Evolutionary conservation across 2,113 vertebrate species (phyloP).

Genomic region (Ophthalmotilapia sp.): DNA sequence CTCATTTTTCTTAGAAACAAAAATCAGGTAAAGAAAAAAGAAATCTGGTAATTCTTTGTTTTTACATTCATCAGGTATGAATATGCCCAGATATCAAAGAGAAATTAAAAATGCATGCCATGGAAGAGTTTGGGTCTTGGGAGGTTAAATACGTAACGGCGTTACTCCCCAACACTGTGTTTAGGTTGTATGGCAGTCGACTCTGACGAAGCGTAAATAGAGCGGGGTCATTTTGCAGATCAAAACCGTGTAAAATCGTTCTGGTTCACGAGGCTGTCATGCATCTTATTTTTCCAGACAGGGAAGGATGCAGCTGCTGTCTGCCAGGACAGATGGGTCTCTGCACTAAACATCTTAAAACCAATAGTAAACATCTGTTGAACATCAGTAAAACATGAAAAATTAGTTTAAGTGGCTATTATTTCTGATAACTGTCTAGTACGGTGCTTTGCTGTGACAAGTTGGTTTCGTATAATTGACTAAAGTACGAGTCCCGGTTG

Average conservation of each 20-base stretch:
- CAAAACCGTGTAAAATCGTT: rapidly evolving
- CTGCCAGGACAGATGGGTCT: not conserved
- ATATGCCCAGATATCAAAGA: rapidly evolving
- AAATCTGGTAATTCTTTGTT: rapidly evolving
- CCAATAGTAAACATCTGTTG: not conserved
- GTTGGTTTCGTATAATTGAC: not conserved
- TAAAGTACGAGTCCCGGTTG: not conserved
- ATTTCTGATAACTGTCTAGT: not conserved
- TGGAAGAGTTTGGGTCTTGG: not conserved
- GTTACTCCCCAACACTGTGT: not conserved
- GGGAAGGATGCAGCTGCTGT: not conserved
- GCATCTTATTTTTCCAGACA: not conserved
- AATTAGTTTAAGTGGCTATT: not conserved
- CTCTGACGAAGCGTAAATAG: not conserved
- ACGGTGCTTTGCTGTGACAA: not conserved
- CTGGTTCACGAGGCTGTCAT: not conserved
- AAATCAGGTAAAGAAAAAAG: not conserved
- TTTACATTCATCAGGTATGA: not conserved
- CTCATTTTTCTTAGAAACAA: not conserved
- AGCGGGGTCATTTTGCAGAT: not conserved
- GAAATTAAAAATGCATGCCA: not conserved
- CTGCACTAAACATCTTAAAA: not conserved
- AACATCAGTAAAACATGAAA: not conserved
- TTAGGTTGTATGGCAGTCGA: not conserved
- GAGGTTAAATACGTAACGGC: rapidly evolving